Evolutionary conservation across 2,113 vertebrate species (phyloP).

Genomic region (Malurus alboscapulatus): DNA sequence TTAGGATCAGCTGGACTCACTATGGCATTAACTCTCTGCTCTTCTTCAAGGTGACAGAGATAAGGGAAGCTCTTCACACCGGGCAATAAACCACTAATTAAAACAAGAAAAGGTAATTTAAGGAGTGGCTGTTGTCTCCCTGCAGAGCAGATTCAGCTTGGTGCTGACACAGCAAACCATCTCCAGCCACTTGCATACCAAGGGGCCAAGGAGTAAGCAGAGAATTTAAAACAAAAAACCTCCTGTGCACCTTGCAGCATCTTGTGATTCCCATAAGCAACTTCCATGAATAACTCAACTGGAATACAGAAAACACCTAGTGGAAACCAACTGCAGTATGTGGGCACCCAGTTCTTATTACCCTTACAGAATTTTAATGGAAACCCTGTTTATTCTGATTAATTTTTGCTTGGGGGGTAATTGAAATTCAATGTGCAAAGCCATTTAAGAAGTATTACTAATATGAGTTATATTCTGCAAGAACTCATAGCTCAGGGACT

Average conservation of each 20-base stretch:
- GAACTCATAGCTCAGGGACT: not conserved
- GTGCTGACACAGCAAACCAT: not conserved
- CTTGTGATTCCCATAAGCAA: not conserved
- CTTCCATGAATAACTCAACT: not conserved
- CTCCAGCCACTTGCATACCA: not conserved
- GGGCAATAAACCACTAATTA: not conserved
- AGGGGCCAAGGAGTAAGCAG: not conserved
- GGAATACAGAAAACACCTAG: not conserved
- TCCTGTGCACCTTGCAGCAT: not conserved
- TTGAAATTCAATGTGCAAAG: not conserved
- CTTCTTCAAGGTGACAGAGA: not conserved
- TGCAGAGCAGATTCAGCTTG: not conserved
- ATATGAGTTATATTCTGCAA: not conserved
- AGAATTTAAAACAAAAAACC: not conserved
- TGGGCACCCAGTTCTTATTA: not conserved
- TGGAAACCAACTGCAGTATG: not conserved
- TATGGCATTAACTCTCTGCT: not conserved
- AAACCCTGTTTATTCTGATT: not conserved
- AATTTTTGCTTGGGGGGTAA: not conserved
- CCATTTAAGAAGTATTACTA: not conserved
- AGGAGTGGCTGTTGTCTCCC: not conserved
- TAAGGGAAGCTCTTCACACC: not conserved
- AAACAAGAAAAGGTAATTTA: not conserved
- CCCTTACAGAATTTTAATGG: not conserved
- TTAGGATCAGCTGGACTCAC: not conserved